Evolutionary conservation across 2,888 invertebrate species (phyloP).

Genomic region (Notodonta ziczac): DNA sequence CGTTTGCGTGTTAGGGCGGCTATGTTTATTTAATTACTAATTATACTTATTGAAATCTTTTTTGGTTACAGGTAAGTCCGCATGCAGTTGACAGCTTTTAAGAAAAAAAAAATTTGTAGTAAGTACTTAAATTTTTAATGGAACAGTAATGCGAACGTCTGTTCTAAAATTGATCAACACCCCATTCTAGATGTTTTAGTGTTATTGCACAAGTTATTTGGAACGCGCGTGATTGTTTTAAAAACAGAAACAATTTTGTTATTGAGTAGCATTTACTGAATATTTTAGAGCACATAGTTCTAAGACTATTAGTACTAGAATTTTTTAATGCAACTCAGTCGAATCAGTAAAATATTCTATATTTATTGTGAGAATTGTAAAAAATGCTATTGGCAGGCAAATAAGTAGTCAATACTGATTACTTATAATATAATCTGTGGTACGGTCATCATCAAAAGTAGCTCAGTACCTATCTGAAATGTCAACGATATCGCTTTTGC

Average conservation of each 20-base stretch:
- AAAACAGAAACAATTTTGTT: conserved; percentile 2
- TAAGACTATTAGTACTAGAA: background rate
- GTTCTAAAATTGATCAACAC: conserved; percentile 1
- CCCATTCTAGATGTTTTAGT: conserved; percentile 4
- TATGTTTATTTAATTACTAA: background rate
- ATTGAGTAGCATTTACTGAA: background rate
- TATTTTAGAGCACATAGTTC: background rate
- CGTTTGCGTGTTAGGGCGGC: too few species aligned
- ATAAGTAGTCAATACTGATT: too few species aligned
- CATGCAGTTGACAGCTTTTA: conserved; percentile 34
- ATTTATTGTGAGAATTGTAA: too few species aligned
- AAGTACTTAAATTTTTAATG: conserved; percentile 7
- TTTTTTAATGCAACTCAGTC: background rate
- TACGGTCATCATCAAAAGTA: too few species aligned
- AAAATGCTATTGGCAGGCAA: too few species aligned
- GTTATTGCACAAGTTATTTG: conserved; percentile 3
- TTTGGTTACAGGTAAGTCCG: conserved; percentile 71
- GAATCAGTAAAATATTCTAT: too few species aligned
- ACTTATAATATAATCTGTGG: too few species aligned
- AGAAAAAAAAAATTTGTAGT: conserved; percentile 6
- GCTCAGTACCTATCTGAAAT: too few species aligned
- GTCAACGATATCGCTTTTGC: too few species aligned
- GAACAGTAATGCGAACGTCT: background rate
- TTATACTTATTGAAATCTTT: conserved; percentile 4
- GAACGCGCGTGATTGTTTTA: conserved; percentile 6